phyloP scores from a whole-genome alignment of 2,113 vertebrate species.

The Solea solea region DNA sequence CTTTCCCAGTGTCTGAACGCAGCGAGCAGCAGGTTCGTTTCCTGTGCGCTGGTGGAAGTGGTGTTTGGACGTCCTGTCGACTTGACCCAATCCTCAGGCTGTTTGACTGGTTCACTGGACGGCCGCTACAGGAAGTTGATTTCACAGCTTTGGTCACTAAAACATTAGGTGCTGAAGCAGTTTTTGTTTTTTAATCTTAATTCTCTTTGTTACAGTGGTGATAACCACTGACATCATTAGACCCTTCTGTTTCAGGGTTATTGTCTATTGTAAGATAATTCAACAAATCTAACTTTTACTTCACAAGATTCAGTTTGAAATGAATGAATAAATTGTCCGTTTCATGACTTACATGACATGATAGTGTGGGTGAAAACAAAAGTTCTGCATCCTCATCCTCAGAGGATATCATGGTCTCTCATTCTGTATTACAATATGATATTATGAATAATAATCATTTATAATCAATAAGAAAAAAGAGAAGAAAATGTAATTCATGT shows the following conservation, averaged over 20 bases:
- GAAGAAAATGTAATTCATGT: no score
- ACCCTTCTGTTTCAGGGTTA: no score
- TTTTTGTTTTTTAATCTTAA: background rate
- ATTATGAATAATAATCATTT: background rate
- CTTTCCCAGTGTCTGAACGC: slow-evolving; percentile 79
- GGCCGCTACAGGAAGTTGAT: slow-evolving; percentile 82
- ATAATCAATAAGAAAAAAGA: background rate
- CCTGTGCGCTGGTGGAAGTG: slow-evolving; percentile 80
- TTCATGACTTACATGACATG: no score
- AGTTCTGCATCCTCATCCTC: no score
- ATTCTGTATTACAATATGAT: background rate
- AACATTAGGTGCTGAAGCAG: slow-evolving; percentile 67
- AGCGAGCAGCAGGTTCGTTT: slow-evolving; percentile 85
- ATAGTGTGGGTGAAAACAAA: no score
- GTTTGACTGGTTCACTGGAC: slow-evolving; percentile 82
- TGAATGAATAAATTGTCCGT: no score
- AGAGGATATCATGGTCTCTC: background rate
- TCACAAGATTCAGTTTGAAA: no score
- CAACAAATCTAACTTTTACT: no score
- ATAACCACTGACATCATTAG: no score
- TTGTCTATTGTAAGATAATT: no score
- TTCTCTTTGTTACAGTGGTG: no score
- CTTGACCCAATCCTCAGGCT: slow-evolving; percentile 80
- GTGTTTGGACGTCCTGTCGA: slow-evolving; percentile 82
- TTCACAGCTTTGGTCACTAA: slow-evolving; percentile 75